These are phyloP conservation scores for Lithobates sylvaticus DNA, from an alignment of 2,797 vertebrate genomes.

Conservation along the genomic window DNA sequence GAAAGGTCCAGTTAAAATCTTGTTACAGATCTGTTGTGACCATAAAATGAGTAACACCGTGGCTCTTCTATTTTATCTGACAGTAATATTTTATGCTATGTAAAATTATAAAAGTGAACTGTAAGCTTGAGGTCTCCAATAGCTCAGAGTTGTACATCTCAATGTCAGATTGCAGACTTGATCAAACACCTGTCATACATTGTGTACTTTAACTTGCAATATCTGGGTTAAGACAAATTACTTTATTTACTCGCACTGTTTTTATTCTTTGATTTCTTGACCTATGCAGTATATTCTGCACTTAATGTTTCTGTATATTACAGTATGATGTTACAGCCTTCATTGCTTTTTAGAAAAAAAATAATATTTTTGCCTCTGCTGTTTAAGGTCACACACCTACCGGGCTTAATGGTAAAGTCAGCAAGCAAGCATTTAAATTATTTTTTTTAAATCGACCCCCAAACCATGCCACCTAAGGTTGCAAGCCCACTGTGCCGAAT, in stretches of 20 bases:
- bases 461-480: neutral
- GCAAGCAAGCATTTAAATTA: too few relatives aligned
- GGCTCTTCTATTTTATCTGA: conserved; percentile 9
- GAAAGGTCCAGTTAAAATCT: conserved; percentile 29
- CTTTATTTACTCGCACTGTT: neutral
- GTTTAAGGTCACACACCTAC: too few relatives aligned
- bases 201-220: neutral
- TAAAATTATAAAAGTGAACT: conserved; percentile 1
- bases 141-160: neutral
- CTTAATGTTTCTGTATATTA: neutral
- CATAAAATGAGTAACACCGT: conserved; percentile 12
- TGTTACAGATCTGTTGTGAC: conserved; percentile 44
- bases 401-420: too few relatives aligned
- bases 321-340: neutral
- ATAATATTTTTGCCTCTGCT: neutral
- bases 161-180: conserved; percentile 15
- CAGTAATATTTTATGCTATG: conserved; percentile 14
- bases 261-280: neutral
- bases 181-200: neutral
- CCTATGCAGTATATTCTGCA: neutral
- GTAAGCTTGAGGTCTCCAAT: neutral
- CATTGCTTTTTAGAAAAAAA: neutral
- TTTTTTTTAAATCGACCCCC: too few relatives aligned
- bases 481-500: too few relatives aligned
- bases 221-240: neutral